A percentile compares a stretch with the other conserved stretches of the same genome.
Conservation (phyloP, 2,113 vertebrate species). For the Cavia aperea region DNA sequence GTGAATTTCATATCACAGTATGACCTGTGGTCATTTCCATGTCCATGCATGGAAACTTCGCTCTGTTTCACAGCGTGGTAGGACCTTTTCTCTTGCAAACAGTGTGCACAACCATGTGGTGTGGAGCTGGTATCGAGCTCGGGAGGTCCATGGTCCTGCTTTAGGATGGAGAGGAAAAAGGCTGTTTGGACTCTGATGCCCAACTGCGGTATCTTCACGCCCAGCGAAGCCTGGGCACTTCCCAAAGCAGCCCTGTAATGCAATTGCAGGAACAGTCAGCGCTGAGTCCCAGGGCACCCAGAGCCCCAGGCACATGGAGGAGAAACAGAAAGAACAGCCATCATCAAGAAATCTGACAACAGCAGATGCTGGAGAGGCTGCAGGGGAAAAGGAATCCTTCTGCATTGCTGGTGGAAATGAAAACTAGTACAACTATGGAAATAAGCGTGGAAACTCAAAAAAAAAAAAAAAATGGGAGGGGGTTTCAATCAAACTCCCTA, state of each 20-base stretch:
- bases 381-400: too few species aligned
- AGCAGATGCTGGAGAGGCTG: not conserved
- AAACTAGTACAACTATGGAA: not conserved
- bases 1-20: not conserved
- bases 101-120: fast-evolving
- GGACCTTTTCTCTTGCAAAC: not conserved
- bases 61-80: not conserved
- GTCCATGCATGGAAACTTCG: not conserved
- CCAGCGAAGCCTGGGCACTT: not conserved
- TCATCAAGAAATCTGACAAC: too few species aligned
- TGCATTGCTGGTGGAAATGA: not conserved
- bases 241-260: too few species aligned
- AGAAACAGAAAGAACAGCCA: too few species aligned
- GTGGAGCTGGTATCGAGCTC: not conserved
- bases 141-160: too few species aligned
- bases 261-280: too few species aligned
- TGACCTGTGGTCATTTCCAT: not conserved
- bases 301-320: too few species aligned
- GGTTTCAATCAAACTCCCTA: not conserved
- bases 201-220: too few species aligned
- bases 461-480: fast-evolving
- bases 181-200: too few species aligned
- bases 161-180: not conserved
- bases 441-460: not conserved
- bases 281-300: too few species aligned